A percentile compares a stretch with the other conserved stretches of the same genome.
phyloP scores from a whole-genome alignment of 2,113 vertebrate species.

The Ctenodactylus gundi region DNA sequence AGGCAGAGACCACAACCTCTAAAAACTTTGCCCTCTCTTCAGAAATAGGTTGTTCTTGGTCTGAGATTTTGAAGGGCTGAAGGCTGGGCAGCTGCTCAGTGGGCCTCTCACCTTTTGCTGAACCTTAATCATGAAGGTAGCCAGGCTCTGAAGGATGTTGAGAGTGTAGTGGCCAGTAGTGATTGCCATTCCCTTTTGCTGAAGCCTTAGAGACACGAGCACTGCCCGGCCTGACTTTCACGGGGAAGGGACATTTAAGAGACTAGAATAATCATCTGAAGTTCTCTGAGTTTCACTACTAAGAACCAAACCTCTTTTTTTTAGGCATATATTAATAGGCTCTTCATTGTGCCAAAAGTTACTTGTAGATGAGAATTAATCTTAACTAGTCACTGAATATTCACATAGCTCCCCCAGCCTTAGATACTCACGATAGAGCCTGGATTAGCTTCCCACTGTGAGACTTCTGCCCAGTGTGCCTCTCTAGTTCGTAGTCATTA shows the following conservation, averaged over 20 bases:
- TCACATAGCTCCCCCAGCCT: background rate
- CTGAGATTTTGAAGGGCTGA: background rate
- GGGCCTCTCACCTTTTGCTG: background rate
- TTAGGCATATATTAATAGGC: background rate
- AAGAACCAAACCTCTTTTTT: background rate
- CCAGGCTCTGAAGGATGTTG: background rate
- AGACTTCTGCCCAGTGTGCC: constrained; percentile 62
- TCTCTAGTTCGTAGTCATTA: constrained; percentile 24
- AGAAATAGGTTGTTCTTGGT: background rate
- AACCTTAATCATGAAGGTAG: background rate
- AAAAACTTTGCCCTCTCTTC: background rate
- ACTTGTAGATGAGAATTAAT: constrained; percentile 41
- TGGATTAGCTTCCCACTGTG: constrained; percentile 75
- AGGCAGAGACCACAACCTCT: background rate
- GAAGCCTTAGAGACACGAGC: background rate
- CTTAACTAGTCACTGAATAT: constrained; percentile 66
- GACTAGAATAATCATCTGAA: background rate
- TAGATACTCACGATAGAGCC: constrained; percentile 70
- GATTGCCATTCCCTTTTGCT: background rate
- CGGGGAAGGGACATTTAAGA: background rate
- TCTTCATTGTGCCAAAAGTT: constrained; percentile 9
- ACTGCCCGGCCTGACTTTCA: background rate
- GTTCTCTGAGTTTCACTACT: background rate
- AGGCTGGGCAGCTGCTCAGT: background rate
- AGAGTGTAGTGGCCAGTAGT: background rate